Evolutionary conservation across 2,113 vertebrate species (phyloP).

Genomic region (Xyliphius kryptos): DNA sequence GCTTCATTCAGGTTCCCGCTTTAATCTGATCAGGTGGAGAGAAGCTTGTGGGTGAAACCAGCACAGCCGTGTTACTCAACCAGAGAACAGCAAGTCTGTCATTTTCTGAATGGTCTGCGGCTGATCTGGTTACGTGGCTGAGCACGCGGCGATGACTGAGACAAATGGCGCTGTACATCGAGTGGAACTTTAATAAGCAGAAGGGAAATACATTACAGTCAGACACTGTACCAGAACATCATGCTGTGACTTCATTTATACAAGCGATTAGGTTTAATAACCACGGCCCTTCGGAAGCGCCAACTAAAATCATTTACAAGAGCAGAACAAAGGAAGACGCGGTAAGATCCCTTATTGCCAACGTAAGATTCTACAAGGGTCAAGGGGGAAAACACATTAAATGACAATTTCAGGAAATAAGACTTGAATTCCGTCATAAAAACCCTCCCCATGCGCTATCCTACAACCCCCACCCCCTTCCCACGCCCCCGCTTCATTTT

Average conservation of each 20-base stretch:
- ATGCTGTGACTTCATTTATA: constrained; percentile 50
- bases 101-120: background rate
- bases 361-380: constrained; percentile 23
- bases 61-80: constrained; percentile 10
- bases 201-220: constrained; percentile 35
- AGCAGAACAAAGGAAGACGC: constrained; percentile 41
- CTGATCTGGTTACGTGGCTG: background rate
- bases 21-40: no score
- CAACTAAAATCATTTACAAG: constrained; percentile 46
- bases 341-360: constrained; percentile 49
- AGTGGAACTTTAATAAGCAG: constrained; percentile 48
- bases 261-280: constrained; percentile 40
- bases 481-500: background rate
- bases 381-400: constrained; percentile 43
- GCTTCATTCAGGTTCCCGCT: no score
- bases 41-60: constrained; percentile 18
- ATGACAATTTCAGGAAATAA: constrained; percentile 49
- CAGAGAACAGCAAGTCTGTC: background rate
- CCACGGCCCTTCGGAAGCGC: constrained; percentile 18
- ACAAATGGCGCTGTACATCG: constrained; percentile 43
- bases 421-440: constrained; percentile 54
- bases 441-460: constrained; percentile 32
- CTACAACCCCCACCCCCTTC: background rate
- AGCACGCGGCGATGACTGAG: constrained; percentile 1
- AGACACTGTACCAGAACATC: constrained; percentile 39